Base-by-base conservation (phyloP, 2,888 invertebrate genomes). In the Gymnocheta viridis region DNA sequence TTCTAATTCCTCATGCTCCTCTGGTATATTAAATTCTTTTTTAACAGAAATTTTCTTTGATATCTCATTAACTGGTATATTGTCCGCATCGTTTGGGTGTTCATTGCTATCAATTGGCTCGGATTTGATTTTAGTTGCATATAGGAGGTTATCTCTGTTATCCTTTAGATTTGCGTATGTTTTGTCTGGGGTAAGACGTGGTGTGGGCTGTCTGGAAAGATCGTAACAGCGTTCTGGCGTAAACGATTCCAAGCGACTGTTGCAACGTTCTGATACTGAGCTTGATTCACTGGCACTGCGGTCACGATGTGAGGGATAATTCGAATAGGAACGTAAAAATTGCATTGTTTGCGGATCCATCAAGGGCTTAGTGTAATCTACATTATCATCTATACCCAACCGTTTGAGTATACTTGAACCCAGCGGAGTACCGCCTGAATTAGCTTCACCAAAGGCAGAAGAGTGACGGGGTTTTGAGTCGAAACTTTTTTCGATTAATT, bases 401-500 rank as follows among this genome's bases (percentile, higher is more conserved):
- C 98, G 94, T 90, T 98, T 98, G 62, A 98, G 93, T 89, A 98
- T 98, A 91, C 97, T 98, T 22, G 97, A 96, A 35, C 97, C 97
- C 89, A 97, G 95, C 0, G 97, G 96, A 0, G 96, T 96, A 41
- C 95, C 94, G 9, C 90, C 87, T 2, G 92, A 88, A 5, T 91
- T 90, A 22, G 79, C 29, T 1, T 82, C 93, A 27, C 94, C 94
- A 87, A 77, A 91, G 49, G 72, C 86, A 67, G 69, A 79, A 12
- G 81, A 76, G 89, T 96, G 96, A 49, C 97, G 94, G 22, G 96
- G 95, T 76, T 97, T 93, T 5, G 97, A 97, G 90, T 98, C 98
- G 90, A 99, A 99, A 92, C 98, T 98, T 91, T 98, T 98, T 91
- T 98, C 98, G 90, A 99, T 98, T 88, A 99, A 93, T 91, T 98